Base-by-base conservation (phyloP, 2,888 invertebrate genomes). In the Bibio marci region DNA sequence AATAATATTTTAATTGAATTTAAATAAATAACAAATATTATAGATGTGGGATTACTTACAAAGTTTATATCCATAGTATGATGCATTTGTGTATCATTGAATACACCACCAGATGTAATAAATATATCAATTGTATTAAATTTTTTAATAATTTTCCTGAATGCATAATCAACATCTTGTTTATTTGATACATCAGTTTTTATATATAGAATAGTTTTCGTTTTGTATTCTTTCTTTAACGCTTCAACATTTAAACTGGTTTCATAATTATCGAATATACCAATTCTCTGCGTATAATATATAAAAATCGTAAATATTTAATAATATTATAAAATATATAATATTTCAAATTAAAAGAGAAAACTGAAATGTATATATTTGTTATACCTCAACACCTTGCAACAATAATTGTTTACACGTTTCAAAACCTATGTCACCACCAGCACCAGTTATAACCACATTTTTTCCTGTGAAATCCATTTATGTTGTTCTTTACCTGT, bases 401-500 rank as follows among this genome's bases (percentile, higher is more conserved):
- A n/a, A n/a, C n/a, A n/a, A n/a, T n/a, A n/a, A n/a, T n/a, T n/a
- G n/a, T n/a, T n/a, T n/a, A n/a, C n/a, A n/a, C n/a, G n/a, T n/a
- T n/a, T n/a, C n/a, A n/a, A n/a, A n/a, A n/a, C n/a, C n/a, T n/a
- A n/a, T n/a, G n/a, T n/a, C n/a, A n/a, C n/a, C n/a, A n/a, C n/a
- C n/a, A n/a, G n/a, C n/a, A n/a, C n/a, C n/a, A n/a, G n/a, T n/a
- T n/a, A n/a, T n/a, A n/a, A n/a, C n/a, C n/a, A n/a, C n/a, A n/a
- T n/a, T n/a, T n/a, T 60, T 61, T 39, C 57, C 59, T 7, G 38
- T 19, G 12, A 46, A 17, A 17, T 46, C 19, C 52, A 55, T 52
- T 28, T 22, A 6, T 22, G 4, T 22, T n/a, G n/a, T n/a, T n/a
- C n/a, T n/a, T n/a, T n/a, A n/a, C n/a, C n/a, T n/a, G n/a, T n/a